A percentile compares a stretch with the other conserved stretches of the same genome.
Evolutionary conservation across 1,140 invertebrate species (phyloP).

Genomic region (Danaus melanippus): DNA sequence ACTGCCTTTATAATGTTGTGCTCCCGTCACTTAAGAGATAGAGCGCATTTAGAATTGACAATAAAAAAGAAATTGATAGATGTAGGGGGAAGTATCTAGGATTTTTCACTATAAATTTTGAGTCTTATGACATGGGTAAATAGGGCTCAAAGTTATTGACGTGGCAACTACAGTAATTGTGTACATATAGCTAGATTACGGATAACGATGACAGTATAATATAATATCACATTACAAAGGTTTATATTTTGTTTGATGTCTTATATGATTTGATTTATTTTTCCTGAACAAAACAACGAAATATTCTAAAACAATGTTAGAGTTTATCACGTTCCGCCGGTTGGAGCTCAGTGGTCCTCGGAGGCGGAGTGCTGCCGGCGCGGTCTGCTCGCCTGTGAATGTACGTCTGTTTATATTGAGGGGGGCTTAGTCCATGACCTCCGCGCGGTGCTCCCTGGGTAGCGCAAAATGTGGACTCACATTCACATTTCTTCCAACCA

Average conservation of each 20-base stretch:
- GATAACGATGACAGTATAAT: background rate
- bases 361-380: no score
- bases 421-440: constrained; percentile 66
- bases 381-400: constrained; percentile 11
- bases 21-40: constrained; percentile 20
- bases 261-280: no score
- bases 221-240: no score
- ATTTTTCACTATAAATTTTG: constrained; percentile 11
- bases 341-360: background rate
- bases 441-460: constrained; percentile 68
- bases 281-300: no score
- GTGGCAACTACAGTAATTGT: constrained; percentile 12
- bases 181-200: constrained; percentile 11
- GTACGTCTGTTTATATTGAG: constrained; percentile 44
- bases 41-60: constrained; percentile 34
- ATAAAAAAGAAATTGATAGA: constrained; percentile 27
- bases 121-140: constrained; percentile 7
- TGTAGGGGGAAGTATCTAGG: constrained; percentile 3
- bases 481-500: constrained; percentile 40
- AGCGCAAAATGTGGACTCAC: constrained; percentile 63
- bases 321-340: no score
- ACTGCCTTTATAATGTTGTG: constrained; percentile 36
- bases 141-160: constrained; percentile 10
- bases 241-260: no score
- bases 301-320: no score